phyloP scores from a whole-genome alignment of 2,113 vertebrate species.

The Cyanoderma ruficeps region DNA sequence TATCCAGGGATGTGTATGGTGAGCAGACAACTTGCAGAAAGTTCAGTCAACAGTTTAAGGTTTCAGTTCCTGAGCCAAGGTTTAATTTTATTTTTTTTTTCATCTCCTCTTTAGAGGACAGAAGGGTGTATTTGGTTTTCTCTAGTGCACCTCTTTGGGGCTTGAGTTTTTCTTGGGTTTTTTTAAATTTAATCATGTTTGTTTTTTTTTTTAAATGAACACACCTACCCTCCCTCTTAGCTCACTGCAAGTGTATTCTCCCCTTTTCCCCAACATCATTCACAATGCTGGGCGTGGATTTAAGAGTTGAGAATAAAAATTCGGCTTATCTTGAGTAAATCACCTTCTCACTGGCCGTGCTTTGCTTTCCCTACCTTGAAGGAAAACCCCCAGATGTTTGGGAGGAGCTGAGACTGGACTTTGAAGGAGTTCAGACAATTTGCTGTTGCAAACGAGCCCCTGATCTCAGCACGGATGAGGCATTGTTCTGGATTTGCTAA shows the following conservation, averaged over 20 bases:
- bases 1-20: background rate
- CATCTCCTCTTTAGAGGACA: background rate
- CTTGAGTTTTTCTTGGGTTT: background rate
- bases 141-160: accelerated
- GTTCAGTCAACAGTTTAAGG: conserved; percentile 35
- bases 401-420: background rate
- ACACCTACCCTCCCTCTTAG: background rate
- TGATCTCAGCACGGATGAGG: background rate
- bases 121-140: background rate
- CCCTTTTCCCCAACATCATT: accelerated
- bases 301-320: background rate
- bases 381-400: background rate
- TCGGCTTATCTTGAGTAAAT: background rate
- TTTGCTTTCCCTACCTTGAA: background rate
- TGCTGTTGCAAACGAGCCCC: background rate
- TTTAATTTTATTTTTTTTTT: background rate
- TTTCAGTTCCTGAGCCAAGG: background rate
- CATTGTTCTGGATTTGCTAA: background rate
- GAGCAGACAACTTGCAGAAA: conserved; percentile 2
- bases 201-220: background rate
- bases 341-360: background rate
- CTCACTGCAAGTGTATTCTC: accelerated
- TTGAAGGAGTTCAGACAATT: background rate
- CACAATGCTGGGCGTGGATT: background rate
- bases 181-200: background rate